phyloP scores from a whole-genome alignment of 2,113 vertebrate species.

The Choloepus hoffmanni region DNA sequence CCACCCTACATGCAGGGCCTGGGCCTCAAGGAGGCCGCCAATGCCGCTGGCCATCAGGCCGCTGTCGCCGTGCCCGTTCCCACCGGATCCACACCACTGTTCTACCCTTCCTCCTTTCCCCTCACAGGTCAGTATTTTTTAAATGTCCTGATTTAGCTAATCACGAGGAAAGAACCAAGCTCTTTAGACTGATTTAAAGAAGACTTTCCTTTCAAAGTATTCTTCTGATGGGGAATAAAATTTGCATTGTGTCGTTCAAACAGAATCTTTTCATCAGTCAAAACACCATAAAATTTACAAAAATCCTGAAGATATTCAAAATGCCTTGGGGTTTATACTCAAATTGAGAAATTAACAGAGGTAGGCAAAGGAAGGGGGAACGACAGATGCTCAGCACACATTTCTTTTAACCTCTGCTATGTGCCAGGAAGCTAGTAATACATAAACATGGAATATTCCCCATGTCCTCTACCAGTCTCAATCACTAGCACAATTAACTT shows the following conservation, averaged over 20 bases:
- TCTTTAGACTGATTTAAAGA: neutral
- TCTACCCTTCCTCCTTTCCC: neutral
- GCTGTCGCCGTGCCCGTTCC: too few species aligned
- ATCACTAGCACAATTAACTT: fast-evolving
- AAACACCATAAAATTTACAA: neutral
- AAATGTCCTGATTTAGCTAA: neutral
- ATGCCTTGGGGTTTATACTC: neutral
- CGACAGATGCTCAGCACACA: fast-evolving
- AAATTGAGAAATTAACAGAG: neutral
- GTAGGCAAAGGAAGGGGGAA: fast-evolving
- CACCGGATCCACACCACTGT: too few species aligned
- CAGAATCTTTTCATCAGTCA: neutral
- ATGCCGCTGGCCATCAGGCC: too few species aligned
- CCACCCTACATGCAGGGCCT: too few species aligned
- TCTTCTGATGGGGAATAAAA: neutral
- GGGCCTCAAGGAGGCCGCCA: too few species aligned
- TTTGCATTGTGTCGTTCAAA: neutral
- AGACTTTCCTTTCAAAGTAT: neutral
- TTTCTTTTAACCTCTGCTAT: fast-evolving
- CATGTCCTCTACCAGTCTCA: too few species aligned
- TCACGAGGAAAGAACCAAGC: neutral
- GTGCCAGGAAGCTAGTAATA: neutral
- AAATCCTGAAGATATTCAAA: neutral
- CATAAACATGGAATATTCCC: neutral
- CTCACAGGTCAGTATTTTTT: neutral